Conservation (phyloP, 2,888 invertebrate genomes). For the Caenorhabditis sinica region DNA sequence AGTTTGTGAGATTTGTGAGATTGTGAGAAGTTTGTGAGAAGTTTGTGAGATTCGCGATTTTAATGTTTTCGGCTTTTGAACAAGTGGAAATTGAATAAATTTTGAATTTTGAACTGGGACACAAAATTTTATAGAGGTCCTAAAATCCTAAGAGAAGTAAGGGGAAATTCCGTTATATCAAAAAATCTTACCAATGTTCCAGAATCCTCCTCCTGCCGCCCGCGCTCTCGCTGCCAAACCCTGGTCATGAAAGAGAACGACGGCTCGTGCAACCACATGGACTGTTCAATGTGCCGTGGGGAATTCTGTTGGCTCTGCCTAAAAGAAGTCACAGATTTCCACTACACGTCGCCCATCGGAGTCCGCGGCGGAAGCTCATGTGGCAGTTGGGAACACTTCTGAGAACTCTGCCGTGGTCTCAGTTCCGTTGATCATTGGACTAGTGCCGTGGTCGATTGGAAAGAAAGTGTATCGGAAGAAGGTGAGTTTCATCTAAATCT, state of each 20-base stretch:
- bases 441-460: slow-evolving; percentile 29
- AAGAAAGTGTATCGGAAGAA: slow-evolving; percentile 35
- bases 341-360: slow-evolving; percentile 91
- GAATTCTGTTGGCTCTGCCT: slow-evolving; percentile 99
- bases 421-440: slow-evolving; percentile 27
- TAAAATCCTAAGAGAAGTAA: no score
- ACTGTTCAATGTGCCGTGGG: slow-evolving; percentile 94
- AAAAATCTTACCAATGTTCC: neutral
- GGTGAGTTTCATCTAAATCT: slow-evolving; percentile 1
- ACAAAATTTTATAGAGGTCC: no score
- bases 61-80: no score
- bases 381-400: slow-evolving; percentile 44
- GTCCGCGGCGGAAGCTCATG: slow-evolving; percentile 93
- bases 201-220: slow-evolving; percentile 89
- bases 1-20: no score
- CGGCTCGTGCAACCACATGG: slow-evolving; percentile 98
- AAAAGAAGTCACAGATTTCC: slow-evolving; percentile 97
- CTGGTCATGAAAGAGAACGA: slow-evolving; percentile 96
- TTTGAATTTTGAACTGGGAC: no score
- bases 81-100: no score
- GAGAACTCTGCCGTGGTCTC: slow-evolving; percentile 40
- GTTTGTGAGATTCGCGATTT: no score
- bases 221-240: slow-evolving; percentile 87
- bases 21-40: no score
- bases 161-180: no score